Conservation (phyloP, 2,888 invertebrate genomes). For the Mesoligia furuncula region DNA sequence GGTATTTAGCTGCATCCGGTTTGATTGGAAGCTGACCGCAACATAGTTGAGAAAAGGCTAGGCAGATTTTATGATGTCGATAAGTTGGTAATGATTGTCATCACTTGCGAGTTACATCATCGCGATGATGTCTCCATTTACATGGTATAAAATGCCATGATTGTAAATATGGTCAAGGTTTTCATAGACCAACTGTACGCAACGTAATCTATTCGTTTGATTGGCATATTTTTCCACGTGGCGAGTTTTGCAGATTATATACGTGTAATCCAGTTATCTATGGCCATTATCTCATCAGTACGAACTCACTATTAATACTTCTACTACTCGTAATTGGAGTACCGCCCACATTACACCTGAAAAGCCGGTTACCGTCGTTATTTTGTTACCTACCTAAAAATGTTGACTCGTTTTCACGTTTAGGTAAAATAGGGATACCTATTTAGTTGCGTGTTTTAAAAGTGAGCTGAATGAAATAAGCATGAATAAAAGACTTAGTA, state of each 20-base stretch:
- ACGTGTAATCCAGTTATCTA: neutral
- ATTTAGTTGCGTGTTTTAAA: neutral
- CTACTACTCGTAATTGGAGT: slow-evolving; percentile 24
- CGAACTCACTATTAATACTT: neutral
- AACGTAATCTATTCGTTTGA: neutral
- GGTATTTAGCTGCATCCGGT: neutral
- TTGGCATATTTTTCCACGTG: neutral
- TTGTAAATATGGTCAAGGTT: neutral
- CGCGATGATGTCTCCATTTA: neutral
- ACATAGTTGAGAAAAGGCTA: neutral
- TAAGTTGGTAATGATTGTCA: neutral
- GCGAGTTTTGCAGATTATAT: neutral
- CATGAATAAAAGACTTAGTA: neutral
- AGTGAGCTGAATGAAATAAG: neutral
- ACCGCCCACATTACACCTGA: slow-evolving; percentile 12
- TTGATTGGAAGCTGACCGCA: neutral
- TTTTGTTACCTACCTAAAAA: slow-evolving; percentile 18
- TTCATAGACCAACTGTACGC: neutral
- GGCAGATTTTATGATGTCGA: neutral
- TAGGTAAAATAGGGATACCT: neutral
- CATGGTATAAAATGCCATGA: neutral
- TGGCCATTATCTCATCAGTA: slow-evolving; percentile 6
- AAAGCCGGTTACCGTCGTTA: slow-evolving; percentile 1
- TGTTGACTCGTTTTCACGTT: neutral
- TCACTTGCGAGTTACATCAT: neutral